phyloP scores from a whole-genome alignment of 2,797 vertebrate species.

The Diplodus sargus region DNA sequence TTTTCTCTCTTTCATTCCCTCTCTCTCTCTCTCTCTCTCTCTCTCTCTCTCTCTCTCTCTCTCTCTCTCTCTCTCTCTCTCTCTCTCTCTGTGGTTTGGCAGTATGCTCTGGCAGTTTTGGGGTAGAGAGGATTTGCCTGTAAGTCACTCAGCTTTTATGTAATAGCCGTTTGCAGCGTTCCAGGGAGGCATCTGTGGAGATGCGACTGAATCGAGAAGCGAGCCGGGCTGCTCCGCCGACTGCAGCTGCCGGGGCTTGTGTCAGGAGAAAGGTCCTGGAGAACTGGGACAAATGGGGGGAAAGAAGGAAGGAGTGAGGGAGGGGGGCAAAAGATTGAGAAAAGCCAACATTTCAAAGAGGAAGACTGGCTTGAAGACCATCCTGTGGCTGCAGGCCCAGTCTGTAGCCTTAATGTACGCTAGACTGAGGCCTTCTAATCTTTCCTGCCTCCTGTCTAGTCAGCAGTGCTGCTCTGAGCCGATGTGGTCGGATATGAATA shows the following conservation, averaged over 20 bases:
- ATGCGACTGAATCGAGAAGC: constrained; percentile 59
- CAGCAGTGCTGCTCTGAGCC: constrained; percentile 45
- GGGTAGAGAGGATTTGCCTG: constrained; percentile 82
- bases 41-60: neutral
- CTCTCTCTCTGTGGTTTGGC: constrained; percentile 57
- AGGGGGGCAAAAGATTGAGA: constrained; percentile 17
- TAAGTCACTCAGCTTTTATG: constrained; percentile 83
- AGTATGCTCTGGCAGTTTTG: constrained; percentile 67
- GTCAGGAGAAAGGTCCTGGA: constrained; percentile 62
- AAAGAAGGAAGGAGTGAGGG: neutral
- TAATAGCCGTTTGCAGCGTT: constrained; percentile 76
- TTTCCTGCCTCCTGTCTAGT: constrained; percentile 40
- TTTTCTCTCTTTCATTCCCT: too few species aligned
- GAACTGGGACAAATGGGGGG: constrained; percentile 20
- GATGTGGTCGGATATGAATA: constrained; percentile 31
- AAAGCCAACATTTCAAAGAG: constrained; percentile 43
- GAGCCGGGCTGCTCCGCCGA: constrained; percentile 32
- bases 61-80: neutral
- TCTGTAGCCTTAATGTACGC: constrained; percentile 30
- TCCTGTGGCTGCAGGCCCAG: constrained; percentile 45
- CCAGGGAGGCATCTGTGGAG: constrained; percentile 68
- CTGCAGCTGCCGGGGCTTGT: constrained; percentile 52
- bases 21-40: neutral
- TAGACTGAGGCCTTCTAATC: constrained; percentile 44
- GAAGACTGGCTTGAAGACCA: constrained; percentile 37